Base-by-base conservation (phyloP, 2,113 vertebrate species). In the Diadophis punctatus region DNA sequence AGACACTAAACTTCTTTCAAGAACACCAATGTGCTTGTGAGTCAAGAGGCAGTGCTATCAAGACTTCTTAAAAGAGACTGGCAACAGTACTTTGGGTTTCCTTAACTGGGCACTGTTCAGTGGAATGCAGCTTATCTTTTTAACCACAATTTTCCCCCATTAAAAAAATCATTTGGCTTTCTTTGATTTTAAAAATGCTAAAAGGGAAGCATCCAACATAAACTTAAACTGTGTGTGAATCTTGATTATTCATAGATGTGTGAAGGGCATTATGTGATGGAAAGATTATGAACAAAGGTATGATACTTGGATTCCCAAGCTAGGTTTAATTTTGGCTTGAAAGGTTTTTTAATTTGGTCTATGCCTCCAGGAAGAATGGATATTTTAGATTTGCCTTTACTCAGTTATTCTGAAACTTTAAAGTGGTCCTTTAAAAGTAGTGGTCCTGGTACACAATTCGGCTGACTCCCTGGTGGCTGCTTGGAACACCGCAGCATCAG, bases 141-240 rank as follows among this genome's bases (percentile, higher is more conserved):
- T 93, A 96, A 94, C 92, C 74, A 60, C 93, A 39, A 23, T 43
- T 93, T 89, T 94, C 80, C 25, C 23, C 39, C 30, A 43, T 39
- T 23, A 18, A n/a, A 56, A 52, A 53, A 88, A 25, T 43, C 23
- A 58, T 10, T 43, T 27, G 22, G 14, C 25, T 55, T 93, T 93
- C 95, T 93, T 93, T 94, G 96, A 95, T 93, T 96, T 94, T 93
- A 90, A 94, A 94, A 93, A 95, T 84, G 93, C 91, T 96, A 96
- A 95, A 97, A 74, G 63, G 92, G 91, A 96, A 93, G 92, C 92
- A 93, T 95, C 91, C 87, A 92, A 92, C 90, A 51, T 96, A 96
- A 97, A 96, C 48, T 92, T 93, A 95, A 96, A 97, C 97, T 96
- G 95, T 94, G 95, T 90, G 93, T 94, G 90, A 87, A 60, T 91